phyloP scores from a whole-genome alignment of 1,140 invertebrate species.

The Drosophila equinoxialis region DNA sequence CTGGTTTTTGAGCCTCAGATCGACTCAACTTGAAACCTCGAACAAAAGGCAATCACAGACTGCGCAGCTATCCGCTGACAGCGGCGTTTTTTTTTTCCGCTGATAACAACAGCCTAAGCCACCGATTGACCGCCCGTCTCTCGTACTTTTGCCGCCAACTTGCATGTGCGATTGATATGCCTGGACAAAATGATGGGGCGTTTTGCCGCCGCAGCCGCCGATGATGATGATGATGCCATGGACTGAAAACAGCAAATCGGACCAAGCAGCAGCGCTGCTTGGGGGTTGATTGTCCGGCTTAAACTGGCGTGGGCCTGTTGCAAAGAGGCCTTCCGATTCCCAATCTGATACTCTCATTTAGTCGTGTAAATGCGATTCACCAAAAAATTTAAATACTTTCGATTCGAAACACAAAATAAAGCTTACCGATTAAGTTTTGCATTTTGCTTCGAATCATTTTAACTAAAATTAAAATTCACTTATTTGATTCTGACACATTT shows the following conservation, averaged over 20 bases:
- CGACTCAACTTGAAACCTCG: conserved; percentile 75
- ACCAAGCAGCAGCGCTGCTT: conserved; percentile 2
- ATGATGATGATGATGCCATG: conserved; percentile 40
- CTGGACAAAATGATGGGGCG: conserved; percentile 4
- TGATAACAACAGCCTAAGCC: conserved; percentile 20
- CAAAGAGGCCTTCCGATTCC: conserved; percentile 40
- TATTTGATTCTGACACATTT: too few relatives aligned
- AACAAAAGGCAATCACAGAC: conserved; percentile 73
- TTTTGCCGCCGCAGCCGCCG: not conserved
- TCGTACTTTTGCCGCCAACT: conserved; percentile 10
- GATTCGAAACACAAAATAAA: not conserved
- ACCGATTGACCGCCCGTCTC: conserved; percentile 9
- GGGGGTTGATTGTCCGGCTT: conserved; percentile 46
- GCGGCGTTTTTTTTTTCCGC: conserved; percentile 13
- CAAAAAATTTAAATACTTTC: not conserved
- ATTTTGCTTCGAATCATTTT: too few relatives aligned
- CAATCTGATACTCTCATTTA: not conserved
- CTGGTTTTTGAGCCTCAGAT: conserved; percentile 43
- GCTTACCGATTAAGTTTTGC: too few relatives aligned
- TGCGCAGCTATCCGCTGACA: conserved; percentile 37
- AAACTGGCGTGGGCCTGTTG: conserved; percentile 66
- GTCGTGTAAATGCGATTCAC: too few relatives aligned
- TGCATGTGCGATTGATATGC: conserved; percentile 41
- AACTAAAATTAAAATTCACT: too few relatives aligned
- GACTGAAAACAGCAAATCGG: not conserved